phyloP scores from a whole-genome alignment of 2,113 vertebrate genomes.

The Microcebus lehilahytsara region DNA sequence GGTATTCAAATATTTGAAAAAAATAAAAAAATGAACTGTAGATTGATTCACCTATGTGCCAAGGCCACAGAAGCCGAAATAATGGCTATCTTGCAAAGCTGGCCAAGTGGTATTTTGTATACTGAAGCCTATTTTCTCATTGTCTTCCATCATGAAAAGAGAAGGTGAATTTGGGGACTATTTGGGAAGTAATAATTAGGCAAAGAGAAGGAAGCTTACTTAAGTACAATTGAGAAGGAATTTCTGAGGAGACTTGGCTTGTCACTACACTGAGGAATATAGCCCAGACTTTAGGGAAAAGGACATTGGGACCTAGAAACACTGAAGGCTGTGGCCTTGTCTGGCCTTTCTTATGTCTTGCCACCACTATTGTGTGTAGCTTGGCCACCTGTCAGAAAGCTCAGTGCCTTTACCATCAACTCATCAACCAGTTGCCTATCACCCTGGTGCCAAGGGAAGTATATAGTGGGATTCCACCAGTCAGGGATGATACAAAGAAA shows the following conservation, averaged over 20 bases:
- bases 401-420: neutral
- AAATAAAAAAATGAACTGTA: constrained; percentile 11
- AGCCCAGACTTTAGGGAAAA: neutral
- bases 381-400: neutral
- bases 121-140: neutral
- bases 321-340: neutral
- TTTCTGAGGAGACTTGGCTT: neutral
- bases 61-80: neutral
- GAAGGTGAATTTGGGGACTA: neutral
- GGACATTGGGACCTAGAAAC: neutral
- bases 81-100: neutral
- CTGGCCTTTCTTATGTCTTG: constrained; percentile 16
- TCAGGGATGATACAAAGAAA: neutral
- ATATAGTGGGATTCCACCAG: neutral
- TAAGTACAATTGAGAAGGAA: neutral
- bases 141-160: neutral
- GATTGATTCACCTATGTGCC: constrained; percentile 21
- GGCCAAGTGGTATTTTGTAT: neutral
- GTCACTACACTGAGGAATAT: neutral
- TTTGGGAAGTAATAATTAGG: neutral
- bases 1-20: constrained; percentile 12
- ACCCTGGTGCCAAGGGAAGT: neutral
- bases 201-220: neutral
- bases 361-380: neutral
- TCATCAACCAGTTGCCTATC: neutral